A percentile compares a stretch with the other conserved stretches of the same genome.
These are phyloP conservation scores for Oscheius sp. DNA, from an alignment of 2,888 invertebrate genomes.

Conservation along the genomic window DNA sequence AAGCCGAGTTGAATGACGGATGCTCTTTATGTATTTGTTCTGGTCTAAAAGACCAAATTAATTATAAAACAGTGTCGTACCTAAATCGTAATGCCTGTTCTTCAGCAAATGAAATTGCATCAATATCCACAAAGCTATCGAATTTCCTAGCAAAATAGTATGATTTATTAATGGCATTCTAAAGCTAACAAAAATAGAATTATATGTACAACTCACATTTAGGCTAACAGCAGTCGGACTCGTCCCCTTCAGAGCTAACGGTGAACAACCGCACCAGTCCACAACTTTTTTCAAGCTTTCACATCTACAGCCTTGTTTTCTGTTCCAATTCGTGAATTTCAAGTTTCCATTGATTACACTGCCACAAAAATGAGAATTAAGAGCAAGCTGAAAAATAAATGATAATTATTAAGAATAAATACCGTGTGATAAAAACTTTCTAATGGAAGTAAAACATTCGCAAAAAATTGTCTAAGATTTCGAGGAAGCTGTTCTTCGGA, in stretches of 20 bases:
- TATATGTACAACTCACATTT: slow-evolving; percentile 22
- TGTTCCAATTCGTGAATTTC: slow-evolving; percentile 97
- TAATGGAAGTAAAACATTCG: slow-evolving; percentile 69
- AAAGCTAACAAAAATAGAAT: too few relatives aligned
- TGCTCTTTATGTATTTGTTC: slow-evolving; percentile 48
- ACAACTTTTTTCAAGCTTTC: slow-evolving; percentile 86
- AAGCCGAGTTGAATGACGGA: slow-evolving; percentile 47
- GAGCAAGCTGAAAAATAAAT: slow-evolving; percentile 77
- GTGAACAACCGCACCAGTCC: slow-evolving; percentile 99
- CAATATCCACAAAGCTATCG: slow-evolving; percentile 92
- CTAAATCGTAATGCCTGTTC: slow-evolving; percentile 74
- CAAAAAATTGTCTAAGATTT: slow-evolving; percentile 60
- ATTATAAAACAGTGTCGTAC: neutral
- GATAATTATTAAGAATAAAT: neutral
- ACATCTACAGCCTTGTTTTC: slow-evolving; percentile 83
- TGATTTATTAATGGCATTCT: slow-evolving; percentile 74
- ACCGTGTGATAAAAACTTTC: slow-evolving; percentile 94
- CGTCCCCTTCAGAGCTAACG: slow-evolving; percentile 84
- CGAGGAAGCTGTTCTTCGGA: slow-evolving; percentile 51
- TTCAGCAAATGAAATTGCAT: slow-evolving; percentile 88
- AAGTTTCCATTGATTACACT: slow-evolving; percentile 94
- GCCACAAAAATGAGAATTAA: slow-evolving; percentile 90
- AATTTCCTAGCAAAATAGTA: slow-evolving; percentile 96
- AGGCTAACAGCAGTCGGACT: neutral
- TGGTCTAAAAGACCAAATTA: slow-evolving; percentile 37